Conservation (phyloP, 2,113 vertebrate genomes). For the Cardinalis cardinalis region DNA sequence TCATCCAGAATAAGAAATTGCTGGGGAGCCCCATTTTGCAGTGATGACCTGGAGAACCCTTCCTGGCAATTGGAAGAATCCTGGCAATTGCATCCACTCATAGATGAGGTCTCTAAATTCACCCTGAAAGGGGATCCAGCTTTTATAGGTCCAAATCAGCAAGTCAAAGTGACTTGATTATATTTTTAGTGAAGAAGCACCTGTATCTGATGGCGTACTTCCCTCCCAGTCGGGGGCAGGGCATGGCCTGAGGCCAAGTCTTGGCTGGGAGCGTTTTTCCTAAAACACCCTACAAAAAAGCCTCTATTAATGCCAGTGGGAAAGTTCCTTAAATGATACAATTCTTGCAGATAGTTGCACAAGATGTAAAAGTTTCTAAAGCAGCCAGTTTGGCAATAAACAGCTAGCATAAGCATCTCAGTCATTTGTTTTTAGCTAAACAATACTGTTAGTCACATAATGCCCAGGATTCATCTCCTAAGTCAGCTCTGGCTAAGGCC, state of each 20-base stretch:
- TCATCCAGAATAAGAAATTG: neutral
- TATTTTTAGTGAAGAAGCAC: neutral
- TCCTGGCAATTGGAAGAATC: neutral
- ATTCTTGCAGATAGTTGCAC: neutral
- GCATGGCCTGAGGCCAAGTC: neutral
- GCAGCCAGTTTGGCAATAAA: neutral
- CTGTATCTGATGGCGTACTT: neutral
- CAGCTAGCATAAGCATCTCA: neutral
- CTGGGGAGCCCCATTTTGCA: neutral
- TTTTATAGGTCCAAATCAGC: neutral
- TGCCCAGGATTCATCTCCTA: neutral
- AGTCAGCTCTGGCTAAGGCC: neutral
- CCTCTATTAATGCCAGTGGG: neutral
- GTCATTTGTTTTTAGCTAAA: neutral
- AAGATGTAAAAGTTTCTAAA: neutral
- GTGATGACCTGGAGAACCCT: neutral
- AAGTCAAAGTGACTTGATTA: neutral
- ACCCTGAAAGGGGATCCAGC: neutral
- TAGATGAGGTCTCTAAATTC: neutral
- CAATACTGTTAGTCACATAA: neutral
- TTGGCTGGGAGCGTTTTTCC: neutral
- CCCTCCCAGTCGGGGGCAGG: neutral
- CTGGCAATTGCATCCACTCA: accelerated
- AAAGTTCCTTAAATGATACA: neutral
- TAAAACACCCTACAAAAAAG: neutral